phyloP scores from a whole-genome alignment of 2,888 invertebrate genomes.

The Meteorus cinctellus region DNA sequence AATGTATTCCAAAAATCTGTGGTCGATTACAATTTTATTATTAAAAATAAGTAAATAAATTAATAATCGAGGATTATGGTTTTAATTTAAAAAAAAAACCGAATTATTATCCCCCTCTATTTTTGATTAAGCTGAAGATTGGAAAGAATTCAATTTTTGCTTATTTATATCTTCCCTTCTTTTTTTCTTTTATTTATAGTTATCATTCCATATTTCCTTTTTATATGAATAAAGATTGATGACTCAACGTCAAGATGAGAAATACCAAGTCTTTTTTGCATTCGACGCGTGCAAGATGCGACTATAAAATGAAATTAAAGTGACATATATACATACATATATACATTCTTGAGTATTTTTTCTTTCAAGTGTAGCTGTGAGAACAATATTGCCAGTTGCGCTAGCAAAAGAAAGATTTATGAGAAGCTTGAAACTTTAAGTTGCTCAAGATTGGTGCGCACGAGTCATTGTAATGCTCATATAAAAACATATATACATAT shows the following conservation, averaged over 20 bases:
- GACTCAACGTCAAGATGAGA: slow-evolving; percentile 5
- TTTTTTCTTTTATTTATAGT: background rate
- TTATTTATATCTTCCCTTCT: background rate
- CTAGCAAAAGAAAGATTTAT: slow-evolving; percentile 41
- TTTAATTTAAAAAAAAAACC: too few relatives aligned
- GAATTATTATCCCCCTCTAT: background rate
- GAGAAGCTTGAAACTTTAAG: slow-evolving; percentile 44
- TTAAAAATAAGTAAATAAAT: too few relatives aligned
- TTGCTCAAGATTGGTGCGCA: slow-evolving; percentile 39
- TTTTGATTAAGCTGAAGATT: background rate
- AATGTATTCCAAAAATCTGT: slow-evolving; percentile 37
- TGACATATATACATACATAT: slow-evolving; percentile 1
- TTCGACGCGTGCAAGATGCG: slow-evolving; percentile 4
- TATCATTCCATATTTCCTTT: background rate
- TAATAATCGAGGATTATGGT: too few relatives aligned
- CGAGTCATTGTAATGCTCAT: slow-evolving; percentile 23
- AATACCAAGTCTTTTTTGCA: background rate
- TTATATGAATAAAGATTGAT: slow-evolving; percentile 10
- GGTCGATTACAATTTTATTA: background rate
- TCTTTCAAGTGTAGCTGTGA: slow-evolving; percentile 26
- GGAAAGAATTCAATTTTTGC: background rate
- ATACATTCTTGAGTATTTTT: slow-evolving; percentile 15
- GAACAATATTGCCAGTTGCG: slow-evolving; percentile 42
- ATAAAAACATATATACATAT: slow-evolving; percentile 6
- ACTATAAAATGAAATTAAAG: slow-evolving; percentile 29